Conservation (phyloP, 2,888 invertebrate species). For the Drosophila stalkeri region DNA sequence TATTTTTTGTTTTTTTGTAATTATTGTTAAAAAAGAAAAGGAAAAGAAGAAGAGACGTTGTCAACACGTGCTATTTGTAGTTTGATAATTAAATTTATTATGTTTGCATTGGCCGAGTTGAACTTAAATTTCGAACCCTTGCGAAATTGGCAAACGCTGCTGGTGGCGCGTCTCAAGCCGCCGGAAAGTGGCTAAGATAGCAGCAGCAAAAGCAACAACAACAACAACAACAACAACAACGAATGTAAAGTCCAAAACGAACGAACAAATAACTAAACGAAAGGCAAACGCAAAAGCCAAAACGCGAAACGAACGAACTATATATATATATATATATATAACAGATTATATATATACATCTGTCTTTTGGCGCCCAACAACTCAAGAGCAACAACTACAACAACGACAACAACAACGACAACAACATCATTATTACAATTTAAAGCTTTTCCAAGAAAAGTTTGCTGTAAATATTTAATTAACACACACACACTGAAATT, state of each 20-base stretch:
- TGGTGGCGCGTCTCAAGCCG: conserved; percentile 71
- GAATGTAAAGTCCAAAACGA: conserved; percentile 51
- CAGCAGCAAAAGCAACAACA: conserved; percentile 4
- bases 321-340: conserved; percentile 10
- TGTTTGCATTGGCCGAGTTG: conserved; percentile 64
- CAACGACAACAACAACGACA: conserved; percentile 39
- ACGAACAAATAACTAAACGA: conserved; percentile 51
- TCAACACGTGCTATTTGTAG: conserved; percentile 41
- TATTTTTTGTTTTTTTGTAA: conserved; percentile 6
- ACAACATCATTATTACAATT: conserved; percentile 41
- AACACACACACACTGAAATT: conserved; percentile 41
- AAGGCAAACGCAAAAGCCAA: conserved; percentile 37
- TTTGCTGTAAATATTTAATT: conserved; percentile 59
- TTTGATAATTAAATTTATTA: conserved; percentile 53
- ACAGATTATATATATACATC: conserved; percentile 9
- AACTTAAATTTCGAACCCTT: conserved; percentile 65
- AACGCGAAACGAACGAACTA: conserved; percentile 55
- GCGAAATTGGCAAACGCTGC: conserved; percentile 72
- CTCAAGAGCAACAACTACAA: conserved; percentile 37
- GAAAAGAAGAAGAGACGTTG: background rate
- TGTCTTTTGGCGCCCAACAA: conserved; percentile 48
- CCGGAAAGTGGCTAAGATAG: conserved; percentile 55
- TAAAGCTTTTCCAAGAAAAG: conserved; percentile 74
- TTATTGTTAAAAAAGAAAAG: conserved; percentile 7
- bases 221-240: conserved; percentile 20